Conservation (phyloP, 2,888 invertebrate species). For the Brachylomia viminalis region DNA sequence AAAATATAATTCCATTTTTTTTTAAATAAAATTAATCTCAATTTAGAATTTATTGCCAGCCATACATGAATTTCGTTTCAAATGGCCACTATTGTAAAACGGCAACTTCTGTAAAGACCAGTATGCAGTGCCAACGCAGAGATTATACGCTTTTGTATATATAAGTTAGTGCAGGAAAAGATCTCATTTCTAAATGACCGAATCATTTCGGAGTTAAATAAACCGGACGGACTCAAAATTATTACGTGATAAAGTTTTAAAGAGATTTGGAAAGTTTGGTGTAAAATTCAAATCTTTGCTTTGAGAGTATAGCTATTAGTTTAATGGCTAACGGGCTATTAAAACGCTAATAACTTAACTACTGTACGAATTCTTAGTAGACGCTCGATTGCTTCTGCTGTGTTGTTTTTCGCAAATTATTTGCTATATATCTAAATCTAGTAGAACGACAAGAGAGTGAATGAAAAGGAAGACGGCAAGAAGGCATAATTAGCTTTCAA, state of each 20-base stretch:
- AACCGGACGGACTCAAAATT: constrained; percentile 25
- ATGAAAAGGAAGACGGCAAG: neutral
- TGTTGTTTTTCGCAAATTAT: neutral
- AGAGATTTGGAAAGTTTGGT: constrained; percentile 43
- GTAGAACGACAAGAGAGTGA: neutral
- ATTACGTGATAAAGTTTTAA: constrained; percentile 43
- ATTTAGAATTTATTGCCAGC: too few species aligned
- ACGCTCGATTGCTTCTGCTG: neutral
- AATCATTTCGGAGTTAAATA: constrained; percentile 34
- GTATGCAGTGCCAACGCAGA: constrained; percentile 65
- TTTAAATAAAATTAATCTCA: too few species aligned
- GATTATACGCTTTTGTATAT: constrained; percentile 65
- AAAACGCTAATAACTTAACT: constrained; percentile 47
- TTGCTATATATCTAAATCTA: neutral
- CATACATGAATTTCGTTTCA: too few species aligned
- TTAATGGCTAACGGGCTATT: constrained; percentile 37
- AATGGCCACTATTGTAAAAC: too few species aligned
- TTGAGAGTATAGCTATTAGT: constrained; percentile 48
- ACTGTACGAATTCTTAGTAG: constrained; percentile 19
- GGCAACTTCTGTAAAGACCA: too few species aligned
- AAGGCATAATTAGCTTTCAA: neutral
- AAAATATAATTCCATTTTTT: too few species aligned
- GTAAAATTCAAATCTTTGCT: constrained; percentile 50
- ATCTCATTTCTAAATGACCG: constrained; percentile 20
- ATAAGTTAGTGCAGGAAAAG: constrained; percentile 40